Evolutionary conservation across 37 sponge, comb jelly and placozoan species (phyloP), one percentile per base, ranked within the genome.

Genomic region (Ianthella basta): DNA sequence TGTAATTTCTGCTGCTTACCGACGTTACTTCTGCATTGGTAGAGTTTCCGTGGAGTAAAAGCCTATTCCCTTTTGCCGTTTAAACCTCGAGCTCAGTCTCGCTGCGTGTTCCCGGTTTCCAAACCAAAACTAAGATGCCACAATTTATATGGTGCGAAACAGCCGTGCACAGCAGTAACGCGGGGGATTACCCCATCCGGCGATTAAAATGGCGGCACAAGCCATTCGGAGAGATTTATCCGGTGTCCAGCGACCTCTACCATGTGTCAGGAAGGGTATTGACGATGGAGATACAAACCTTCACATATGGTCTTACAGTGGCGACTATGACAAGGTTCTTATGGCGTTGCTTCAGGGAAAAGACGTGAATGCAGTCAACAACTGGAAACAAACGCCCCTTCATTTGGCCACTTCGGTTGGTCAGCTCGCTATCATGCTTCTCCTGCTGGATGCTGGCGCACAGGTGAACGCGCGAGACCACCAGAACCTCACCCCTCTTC

Each of bases 311-410:
- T 20, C 83, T 21, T 57, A 55, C 29, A 30, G 54, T 1, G 90
- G 85, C 0, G 85, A 83, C 41, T 89, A 93, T 67, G 66, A 82
- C 53, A 53, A 68, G 30, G 94, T 80, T 21, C 86, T 93, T 15
- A 86, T 93, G 88, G 55, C 87, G 34, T 68, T 93, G 21, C 91
- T 93, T 12, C n/a, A 82, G 19, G 87, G 86, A 16, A 16, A 70
- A 25, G 54, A 29, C 30, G 29, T 61, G 3, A 36, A 75, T 24
- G 54, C 40, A 19, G 24, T 24, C 19, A 75, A 75, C 40, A 36
- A 50, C 13, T 87, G 88, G 91, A 24, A 32, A n/a, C 86, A 93
- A 82, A 93, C 94, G 0, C 94, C 94, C 18, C 85, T 93, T 16
- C 94, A 93, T 65, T 86, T 88, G 1, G 69, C 72, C 66, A 84